Percentiles rank a stretch among this genome's conserved stretches.
Evolutionary conservation across 1,140 invertebrate genomes (phyloP).

Genomic region (Schlechtendalia chinensis): DNA sequence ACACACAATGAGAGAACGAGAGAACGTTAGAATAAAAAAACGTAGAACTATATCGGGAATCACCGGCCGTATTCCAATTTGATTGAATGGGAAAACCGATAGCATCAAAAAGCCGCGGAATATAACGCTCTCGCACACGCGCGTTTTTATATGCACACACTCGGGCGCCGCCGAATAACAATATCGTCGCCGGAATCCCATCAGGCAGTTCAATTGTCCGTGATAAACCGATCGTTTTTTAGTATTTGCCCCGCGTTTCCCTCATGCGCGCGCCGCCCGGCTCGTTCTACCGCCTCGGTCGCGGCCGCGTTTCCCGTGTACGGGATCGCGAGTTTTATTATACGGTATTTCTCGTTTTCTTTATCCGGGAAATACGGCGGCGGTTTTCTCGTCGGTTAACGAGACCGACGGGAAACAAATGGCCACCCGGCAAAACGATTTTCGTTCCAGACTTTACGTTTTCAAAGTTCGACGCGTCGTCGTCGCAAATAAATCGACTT

Average conservation of each 20-base stretch:
- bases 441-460: too few relatives aligned
- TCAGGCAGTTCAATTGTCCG: constrained; percentile 50
- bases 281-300: background rate
- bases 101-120: constrained; percentile 48
- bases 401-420: background rate
- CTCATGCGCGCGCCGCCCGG: background rate
- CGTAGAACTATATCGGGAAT: constrained; percentile 28
- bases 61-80: constrained; percentile 43
- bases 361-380: background rate
- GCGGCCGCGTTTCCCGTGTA: background rate
- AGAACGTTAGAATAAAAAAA: background rate
- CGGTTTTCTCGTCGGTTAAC: constrained; percentile 25
- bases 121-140: constrained; percentile 33
- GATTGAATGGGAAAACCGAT: constrained; percentile 46
- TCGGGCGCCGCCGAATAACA: constrained; percentile 21
- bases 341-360: background rate
- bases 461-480: too few relatives aligned
- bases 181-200: constrained; percentile 47
- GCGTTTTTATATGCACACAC: background rate
- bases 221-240: constrained; percentile 47
- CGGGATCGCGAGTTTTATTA: background rate
- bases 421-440: background rate
- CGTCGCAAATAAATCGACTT: too few relatives aligned
- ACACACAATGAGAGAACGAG: background rate
- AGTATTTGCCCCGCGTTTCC: constrained; percentile 33